Base-by-base conservation (phyloP, 30 jellyfish, hydroid and myxozoan species). In the Hydra vulgaris region DNA sequence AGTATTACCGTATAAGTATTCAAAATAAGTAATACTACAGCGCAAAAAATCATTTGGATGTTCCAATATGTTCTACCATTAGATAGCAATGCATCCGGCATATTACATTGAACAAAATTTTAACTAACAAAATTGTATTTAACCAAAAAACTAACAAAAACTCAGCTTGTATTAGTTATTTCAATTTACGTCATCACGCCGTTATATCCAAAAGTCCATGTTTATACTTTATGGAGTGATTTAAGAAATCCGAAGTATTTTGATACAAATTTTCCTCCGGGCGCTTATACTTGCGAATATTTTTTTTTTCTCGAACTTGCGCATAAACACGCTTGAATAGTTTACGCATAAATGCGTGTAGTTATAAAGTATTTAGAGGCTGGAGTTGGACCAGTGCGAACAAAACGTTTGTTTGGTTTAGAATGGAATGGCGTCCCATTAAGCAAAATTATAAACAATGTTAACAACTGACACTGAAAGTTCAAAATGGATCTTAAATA, bases 281-380 rank as follows among this genome's bases (percentile, higher is more conserved):
- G 66, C 26, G 53, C 23, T 20, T 74, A 18, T 17, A 25, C 19
- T 74, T 74, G 68, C 82, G 71, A 74, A 54, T 25, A 24, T 17
- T 74, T 12, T 74, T 25, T 20, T 15, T 40, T 12, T 40, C 61
- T 69, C 27, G 71, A 74, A 40, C 75, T 24, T 17, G 82, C 53
- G n/a, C 26, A 53, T 23, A 61, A 78, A 53, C 77, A 78, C 79
- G 85, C 85, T 20, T 78, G 85, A 78, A 40, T 61, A 23, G 26
- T 61, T 78, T 78, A 61, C 52, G 76, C 79, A 78, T 55, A 78
- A 56, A 75, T 54, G 70, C 85, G 85, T 78, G 85, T 78, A 78
- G 85, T 54, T 61, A 40, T 40, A 40, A 40, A 40, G 61, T 40
- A 40, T 12, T 40, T 40, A 40, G 61, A 40, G 61, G 61, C 61